Evolutionary conservation across 2,888 invertebrate genomes (phyloP).

Genomic region (Galerucella calmariensis): DNA sequence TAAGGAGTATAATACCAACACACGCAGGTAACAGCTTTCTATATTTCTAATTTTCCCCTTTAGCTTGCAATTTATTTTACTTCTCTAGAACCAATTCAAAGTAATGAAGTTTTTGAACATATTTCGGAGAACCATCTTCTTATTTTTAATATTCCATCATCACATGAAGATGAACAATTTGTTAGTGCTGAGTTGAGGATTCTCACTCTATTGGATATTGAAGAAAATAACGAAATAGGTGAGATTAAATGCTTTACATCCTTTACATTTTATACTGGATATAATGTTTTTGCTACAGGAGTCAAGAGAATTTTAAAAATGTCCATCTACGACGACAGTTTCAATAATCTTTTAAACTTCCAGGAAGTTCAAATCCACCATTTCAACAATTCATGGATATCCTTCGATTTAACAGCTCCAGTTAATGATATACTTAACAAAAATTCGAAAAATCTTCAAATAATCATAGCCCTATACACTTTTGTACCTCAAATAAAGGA

Average conservation of each 20-base stretch:
- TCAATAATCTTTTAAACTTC: constrained; percentile 49
- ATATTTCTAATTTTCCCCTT: background rate
- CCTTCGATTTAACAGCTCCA: constrained; percentile 59
- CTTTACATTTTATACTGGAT: background rate
- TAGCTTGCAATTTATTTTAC: background rate
- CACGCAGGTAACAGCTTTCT: constrained; percentile 56
- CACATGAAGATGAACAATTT: constrained; percentile 58
- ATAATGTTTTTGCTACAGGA: constrained; percentile 32
- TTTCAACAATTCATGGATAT: constrained; percentile 61
- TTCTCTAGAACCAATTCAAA: constrained; percentile 51
- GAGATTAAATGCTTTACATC: constrained; percentile 1
- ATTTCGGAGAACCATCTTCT: constrained; percentile 58
- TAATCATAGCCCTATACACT: constrained; percentile 56
- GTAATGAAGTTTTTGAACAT: constrained; percentile 50
- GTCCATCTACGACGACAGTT: constrained; percentile 55
- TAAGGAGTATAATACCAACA: constrained; percentile 61
- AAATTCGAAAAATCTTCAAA: constrained; percentile 52
- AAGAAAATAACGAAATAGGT: constrained; percentile 48
- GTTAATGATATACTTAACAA: constrained; percentile 51
- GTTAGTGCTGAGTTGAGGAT: constrained; percentile 61
- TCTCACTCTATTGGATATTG: constrained; percentile 57
- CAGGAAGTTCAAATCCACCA: constrained; percentile 58
- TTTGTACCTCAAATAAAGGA: constrained; percentile 50
- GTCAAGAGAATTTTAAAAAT: constrained; percentile 55
- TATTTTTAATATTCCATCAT: constrained; percentile 59